Base-by-base conservation (phyloP, 2,888 invertebrate genomes). In the Troides oblongomaculatus region DNA sequence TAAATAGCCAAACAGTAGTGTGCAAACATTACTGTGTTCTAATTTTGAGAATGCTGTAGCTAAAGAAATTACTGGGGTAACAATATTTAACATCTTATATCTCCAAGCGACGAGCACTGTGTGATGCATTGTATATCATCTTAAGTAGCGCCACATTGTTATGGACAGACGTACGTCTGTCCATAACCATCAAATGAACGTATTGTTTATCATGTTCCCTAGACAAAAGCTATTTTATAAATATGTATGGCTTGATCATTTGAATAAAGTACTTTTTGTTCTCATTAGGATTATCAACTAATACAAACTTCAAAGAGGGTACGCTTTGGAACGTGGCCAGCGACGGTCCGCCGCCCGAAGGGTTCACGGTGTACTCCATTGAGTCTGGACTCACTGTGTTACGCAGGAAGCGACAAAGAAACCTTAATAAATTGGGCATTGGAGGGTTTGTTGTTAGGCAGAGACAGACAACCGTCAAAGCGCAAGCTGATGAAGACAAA, bases 371-470 rank as follows among this genome's bases (percentile, higher is more conserved):
- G 62, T 95, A 95, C 79, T 96, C 96, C 0, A 96, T 96, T 71
- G 97, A 97, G 76, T 95, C 95, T 23, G 97, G 97, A 0, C 93
- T 96, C n/a, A 95, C 95, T 18, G 95, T 97, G 60, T 87, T 97
- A 71, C 93, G 97, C 70, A 94, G 97, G 72, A 98, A 97, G 85
- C 93, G 98, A 63, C 97, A 97, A 83, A 93, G 98, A 64, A 98
- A 98, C 87, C 89, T 98, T 58, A 97, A 97, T 82, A 97, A 97
- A 85, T 92, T 98, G 53, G 95, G 94, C 8, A 97, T 98, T 72
- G 98, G 98, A 7, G 98, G 98, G 0, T 98, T 98, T 82, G 94
- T 96, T 71, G 98, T 97, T 74, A 93, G 97, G 79, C 94, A 96
- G 80, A 93, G 97, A 74, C 91, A 91, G 77, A 82, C 85, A 6